A percentile compares a stretch with the other conserved stretches of the same genome.
These are phyloP conservation scores for Leptoclinus maculatus DNA, from an alignment of 2,797 vertebrate genomes.

Conservation along the genomic window DNA sequence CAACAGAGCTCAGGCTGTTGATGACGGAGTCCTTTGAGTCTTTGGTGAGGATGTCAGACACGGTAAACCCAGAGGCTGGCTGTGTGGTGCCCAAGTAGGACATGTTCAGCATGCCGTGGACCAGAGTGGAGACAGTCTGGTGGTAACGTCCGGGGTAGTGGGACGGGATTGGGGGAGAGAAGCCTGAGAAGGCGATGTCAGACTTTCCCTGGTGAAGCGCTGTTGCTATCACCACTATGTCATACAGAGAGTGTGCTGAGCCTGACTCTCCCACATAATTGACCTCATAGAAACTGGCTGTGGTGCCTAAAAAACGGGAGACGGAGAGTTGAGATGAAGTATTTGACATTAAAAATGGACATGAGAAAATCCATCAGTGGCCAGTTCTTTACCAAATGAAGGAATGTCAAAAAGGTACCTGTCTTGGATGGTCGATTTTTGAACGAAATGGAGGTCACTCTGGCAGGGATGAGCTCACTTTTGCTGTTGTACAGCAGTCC, in stretches of 20 bases:
- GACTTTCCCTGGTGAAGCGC: conserved; percentile 87
- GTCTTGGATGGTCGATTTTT: conserved; percentile 81
- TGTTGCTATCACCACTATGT: conserved; percentile 90
- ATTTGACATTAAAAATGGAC: neutral
- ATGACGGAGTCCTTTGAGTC: conserved; percentile 84
- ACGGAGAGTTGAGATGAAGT: neutral
- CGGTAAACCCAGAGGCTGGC: conserved; percentile 71
- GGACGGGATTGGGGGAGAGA: conserved; percentile 85
- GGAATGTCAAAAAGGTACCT: conserved; percentile 73
- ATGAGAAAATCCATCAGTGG: neutral
- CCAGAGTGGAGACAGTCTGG: conserved; percentile 86
- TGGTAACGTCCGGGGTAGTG: conserved; percentile 86
- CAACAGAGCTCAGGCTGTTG: conserved; percentile 82
- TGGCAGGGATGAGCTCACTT: conserved; percentile 87
- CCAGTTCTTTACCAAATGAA: neutral
- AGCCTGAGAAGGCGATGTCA: conserved; percentile 89
- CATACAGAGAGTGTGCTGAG: conserved; percentile 84
- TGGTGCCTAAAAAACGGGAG: conserved; percentile 72
- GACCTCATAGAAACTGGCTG: conserved; percentile 85
- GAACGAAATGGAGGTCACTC: conserved; percentile 85
- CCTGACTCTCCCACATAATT: conserved; percentile 85
- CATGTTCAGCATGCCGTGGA: conserved; percentile 89
- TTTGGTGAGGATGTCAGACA: conserved; percentile 84
- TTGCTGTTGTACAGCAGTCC: conserved; percentile 90
- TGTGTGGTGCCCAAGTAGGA: conserved; percentile 84